phyloP scores from a whole-genome alignment of 1,140 invertebrate species.

The Aporrectodea caliginosa region DNA sequence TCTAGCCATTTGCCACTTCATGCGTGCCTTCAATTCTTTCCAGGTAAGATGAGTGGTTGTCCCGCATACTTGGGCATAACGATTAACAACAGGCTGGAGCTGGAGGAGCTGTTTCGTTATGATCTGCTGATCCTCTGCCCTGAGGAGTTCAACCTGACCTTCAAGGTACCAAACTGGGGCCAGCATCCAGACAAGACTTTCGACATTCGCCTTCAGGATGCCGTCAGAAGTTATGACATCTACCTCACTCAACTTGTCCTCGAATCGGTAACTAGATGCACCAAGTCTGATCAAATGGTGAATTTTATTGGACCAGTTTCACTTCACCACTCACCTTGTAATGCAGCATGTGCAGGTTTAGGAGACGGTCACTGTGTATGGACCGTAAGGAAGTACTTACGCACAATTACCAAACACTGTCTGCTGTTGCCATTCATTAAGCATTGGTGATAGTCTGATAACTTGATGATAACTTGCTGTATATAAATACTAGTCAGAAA shows the following conservation, averaged over 20 bases:
- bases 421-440: too few relatives aligned
- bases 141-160: slow-evolving; percentile 30
- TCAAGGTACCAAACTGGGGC: slow-evolving; percentile 29
- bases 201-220: slow-evolving; percentile 26
- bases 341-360: too few relatives aligned
- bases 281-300: too few relatives aligned
- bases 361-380: too few relatives aligned
- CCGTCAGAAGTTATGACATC: slow-evolving; percentile 22
- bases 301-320: too few relatives aligned
- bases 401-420: too few relatives aligned
- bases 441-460: too few relatives aligned
- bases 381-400: too few relatives aligned
- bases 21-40: slow-evolving; percentile 6
- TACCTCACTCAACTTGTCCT: slow-evolving; percentile 29
- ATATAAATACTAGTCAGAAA: too few relatives aligned
- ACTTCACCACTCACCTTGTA: too few relatives aligned
- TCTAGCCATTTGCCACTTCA: not conserved
- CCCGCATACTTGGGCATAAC: slow-evolving; percentile 33
- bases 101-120: slow-evolving; percentile 30
- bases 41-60: slow-evolving; percentile 30
- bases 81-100: slow-evolving; percentile 25
- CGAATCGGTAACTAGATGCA: too few relatives aligned
- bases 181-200: slow-evolving; percentile 28
- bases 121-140: slow-evolving; percentile 33
- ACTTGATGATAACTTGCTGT: too few relatives aligned